These are phyloP conservation scores for Eonycteris spelaea DNA, from an alignment of 2,113 vertebrate species.

Conservation along the genomic window DNA sequence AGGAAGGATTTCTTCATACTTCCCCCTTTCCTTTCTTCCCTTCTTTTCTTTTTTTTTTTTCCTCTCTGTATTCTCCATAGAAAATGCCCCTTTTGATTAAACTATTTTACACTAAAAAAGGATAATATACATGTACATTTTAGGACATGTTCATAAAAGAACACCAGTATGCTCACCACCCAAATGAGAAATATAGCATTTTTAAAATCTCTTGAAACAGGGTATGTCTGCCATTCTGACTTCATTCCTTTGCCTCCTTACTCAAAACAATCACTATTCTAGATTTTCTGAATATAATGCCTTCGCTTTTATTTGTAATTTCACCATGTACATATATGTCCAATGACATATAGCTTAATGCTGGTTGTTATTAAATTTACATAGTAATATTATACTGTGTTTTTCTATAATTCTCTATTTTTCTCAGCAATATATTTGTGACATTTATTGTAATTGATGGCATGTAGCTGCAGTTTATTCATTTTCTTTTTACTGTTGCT, in stretches of 20 bases:
- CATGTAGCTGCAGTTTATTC: neutral
- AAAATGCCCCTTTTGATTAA: neutral
- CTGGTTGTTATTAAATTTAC: neutral
- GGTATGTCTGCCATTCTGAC: neutral
- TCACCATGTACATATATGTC: neutral
- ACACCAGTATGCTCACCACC: neutral
- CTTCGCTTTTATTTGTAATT: neutral
- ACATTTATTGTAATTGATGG: neutral
- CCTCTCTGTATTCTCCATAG: neutral
- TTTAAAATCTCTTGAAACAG: neutral
- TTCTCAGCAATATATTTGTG: neutral
- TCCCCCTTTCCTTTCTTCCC: neutral
- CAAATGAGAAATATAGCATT: neutral
- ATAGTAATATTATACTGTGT: neutral
- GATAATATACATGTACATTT: neutral
- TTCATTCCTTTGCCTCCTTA: neutral
- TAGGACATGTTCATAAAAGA: neutral
- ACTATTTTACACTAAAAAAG: neutral
- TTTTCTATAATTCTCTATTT: conserved; percentile 2
- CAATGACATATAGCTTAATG: neutral
- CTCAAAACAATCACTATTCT: neutral
- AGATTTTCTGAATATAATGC: neutral
- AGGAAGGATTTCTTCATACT: neutral
- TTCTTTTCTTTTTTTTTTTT: neutral
- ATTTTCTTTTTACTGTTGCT: neutral